Percentiles rank a stretch among this genome's conserved stretches.
These are phyloP conservation scores for Cremastobaeus sp. DNA, from an alignment of 2,888 invertebrate species.

Conservation along the genomic window DNA sequence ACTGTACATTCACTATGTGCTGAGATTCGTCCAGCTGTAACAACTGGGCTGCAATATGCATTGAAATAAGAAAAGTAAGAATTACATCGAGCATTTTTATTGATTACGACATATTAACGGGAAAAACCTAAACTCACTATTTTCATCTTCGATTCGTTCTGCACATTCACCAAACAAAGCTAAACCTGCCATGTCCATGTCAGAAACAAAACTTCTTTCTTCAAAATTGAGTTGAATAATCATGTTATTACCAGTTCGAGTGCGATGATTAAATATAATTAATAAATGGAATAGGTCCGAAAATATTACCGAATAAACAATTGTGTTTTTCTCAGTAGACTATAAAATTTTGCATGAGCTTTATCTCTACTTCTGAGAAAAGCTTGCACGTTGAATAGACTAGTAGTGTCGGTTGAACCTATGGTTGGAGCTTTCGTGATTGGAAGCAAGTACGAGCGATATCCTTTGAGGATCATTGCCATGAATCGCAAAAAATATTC, in stretches of 20 bases:
- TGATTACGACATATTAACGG: neutral
- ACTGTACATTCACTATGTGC: slow-evolving; percentile 93
- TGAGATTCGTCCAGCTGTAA: slow-evolving; percentile 89
- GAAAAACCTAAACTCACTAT: slow-evolving; percentile 63
- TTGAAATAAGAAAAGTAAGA: neutral
- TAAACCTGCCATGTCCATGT: slow-evolving; percentile 93
- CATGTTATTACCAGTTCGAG: too few relatives aligned
- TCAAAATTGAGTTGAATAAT: too few relatives aligned
- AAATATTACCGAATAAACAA: slow-evolving; percentile 87
- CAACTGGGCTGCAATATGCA: slow-evolving; percentile 77
- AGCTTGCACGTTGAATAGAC: slow-evolving; percentile 94
- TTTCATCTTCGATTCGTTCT: slow-evolving; percentile 83
- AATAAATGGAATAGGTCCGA: neutral
- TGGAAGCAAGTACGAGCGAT: slow-evolving; percentile 91
- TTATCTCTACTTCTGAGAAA: slow-evolving; percentile 94
- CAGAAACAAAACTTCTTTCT: slow-evolving; percentile 98
- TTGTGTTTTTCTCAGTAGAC: slow-evolving; percentile 93
- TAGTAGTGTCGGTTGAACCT: slow-evolving; percentile 96
- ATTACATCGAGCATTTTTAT: neutral
- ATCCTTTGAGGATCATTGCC: slow-evolving; percentile 94
- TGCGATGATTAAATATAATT: too few relatives aligned
- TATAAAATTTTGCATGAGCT: slow-evolving; percentile 92
- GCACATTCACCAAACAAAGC: slow-evolving; percentile 99
- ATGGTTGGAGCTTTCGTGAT: slow-evolving; percentile 96
- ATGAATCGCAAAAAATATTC: slow-evolving; percentile 98